These are phyloP conservation scores for Nycticryphes semicollaris DNA, from an alignment of 2,113 vertebrate genomes.

Conservation along the genomic window DNA sequence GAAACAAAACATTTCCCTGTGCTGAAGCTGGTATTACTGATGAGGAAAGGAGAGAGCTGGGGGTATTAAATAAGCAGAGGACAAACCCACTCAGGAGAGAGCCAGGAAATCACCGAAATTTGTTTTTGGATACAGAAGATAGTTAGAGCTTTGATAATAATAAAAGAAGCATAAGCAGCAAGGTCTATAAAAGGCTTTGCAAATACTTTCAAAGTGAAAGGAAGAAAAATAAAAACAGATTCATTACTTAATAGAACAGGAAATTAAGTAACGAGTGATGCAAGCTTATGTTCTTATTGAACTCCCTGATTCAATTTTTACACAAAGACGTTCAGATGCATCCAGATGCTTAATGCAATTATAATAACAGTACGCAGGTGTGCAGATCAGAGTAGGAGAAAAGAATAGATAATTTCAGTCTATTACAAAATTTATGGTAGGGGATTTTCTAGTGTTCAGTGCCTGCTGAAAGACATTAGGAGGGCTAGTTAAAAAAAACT, in stretches of 20 bases:
- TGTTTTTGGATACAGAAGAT: neutral
- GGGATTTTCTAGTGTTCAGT: neutral
- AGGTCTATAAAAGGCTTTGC: neutral
- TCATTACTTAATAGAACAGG: neutral
- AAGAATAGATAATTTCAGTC: neutral
- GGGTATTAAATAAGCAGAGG: neutral
- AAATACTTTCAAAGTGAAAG: neutral
- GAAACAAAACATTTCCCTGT: neutral
- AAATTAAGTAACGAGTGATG: neutral
- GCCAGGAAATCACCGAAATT: neutral
- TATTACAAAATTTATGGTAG: neutral
- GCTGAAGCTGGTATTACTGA: neutral
- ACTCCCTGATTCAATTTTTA: constrained; percentile 37
- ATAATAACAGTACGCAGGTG: constrained; percentile 15
- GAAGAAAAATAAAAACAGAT: neutral
- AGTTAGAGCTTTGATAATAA: neutral
- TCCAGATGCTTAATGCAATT: constrained; percentile 25
- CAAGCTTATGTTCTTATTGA: neutral
- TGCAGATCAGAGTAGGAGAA: neutral
- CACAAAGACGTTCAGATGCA: neutral
- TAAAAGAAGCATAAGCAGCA: neutral
- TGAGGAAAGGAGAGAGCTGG: neutral
- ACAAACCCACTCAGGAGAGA: no score
- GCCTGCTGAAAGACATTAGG: neutral
- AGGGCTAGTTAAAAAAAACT: neutral